Evolutionary conservation across 2,113 vertebrate species (phyloP), one percentile per base, ranked within the genome.

Genomic region (Peromyscus californicus): DNA sequence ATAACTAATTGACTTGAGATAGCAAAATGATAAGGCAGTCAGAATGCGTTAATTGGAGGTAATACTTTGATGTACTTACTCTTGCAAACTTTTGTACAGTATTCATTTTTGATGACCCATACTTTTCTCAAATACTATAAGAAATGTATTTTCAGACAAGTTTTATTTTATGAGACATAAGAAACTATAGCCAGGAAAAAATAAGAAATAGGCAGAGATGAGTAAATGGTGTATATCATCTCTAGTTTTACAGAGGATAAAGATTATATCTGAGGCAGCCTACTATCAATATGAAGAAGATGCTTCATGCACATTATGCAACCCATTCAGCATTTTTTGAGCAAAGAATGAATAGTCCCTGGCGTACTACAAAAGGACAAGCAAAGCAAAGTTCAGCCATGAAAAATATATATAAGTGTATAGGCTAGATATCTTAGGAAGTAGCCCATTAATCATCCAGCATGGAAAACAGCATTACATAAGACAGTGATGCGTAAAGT

Each of bases 141-240:
- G 39, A 90, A 97, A 10, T 87, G 9, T 13, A 95, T 65, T 84
- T 82, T 89, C 88, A 95, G 59, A 5, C 51, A 96, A 79, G 5
- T 74, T 96, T 97, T 94, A n/a, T 93, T 95, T 97, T 80, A 96
- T 94, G 65, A 51, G 22, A 92, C 67, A 89, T 80, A 92, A 94
- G 57, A 97, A 97, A 88, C 59, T 87, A 31, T 9, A 95, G 39
- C n/a, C 42, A 82, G 42, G 69, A 78, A 39, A 96, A 96, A 93
- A 63, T 90, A 87, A 19, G 63, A 94, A 72, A 94, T 92, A 96
- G 94, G 39, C 54, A 80, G 39, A 96, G 24, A 85, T 78, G 70
- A 93, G 42, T 93, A 88, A 89, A 93, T 85, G 24, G 33, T 80
- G 70, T 72, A 72, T 61, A 95, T 79, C 51, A 42, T 76, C 74